Percentiles rank a stretch among this genome's conserved stretches.
These are phyloP conservation scores for Lepidochitona cinerea DNA, from an alignment of 2,888 invertebrate species.

Conservation along the genomic window DNA sequence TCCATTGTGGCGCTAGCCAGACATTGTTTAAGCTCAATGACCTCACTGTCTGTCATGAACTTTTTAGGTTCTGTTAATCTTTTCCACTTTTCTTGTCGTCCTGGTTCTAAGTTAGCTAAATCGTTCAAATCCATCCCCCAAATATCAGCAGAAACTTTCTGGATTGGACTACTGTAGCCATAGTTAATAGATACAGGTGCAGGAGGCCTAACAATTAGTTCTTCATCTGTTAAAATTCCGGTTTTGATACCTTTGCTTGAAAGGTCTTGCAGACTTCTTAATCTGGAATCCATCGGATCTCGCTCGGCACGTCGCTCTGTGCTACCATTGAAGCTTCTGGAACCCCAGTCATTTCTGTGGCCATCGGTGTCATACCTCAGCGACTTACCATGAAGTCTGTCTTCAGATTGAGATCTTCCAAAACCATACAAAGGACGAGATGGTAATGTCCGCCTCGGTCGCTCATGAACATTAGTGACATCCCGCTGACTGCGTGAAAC, in stretches of 20 bases:
- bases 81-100: conserved; percentile 39
- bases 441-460: not conserved
- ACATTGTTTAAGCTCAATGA: conserved; percentile 59
- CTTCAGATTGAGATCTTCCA: not conserved
- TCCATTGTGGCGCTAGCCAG: conserved; percentile 59
- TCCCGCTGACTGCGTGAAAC: not conserved
- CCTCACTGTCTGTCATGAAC: conserved; percentile 43
- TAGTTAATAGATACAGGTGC: not conserved
- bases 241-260: not conserved
- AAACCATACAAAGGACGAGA: not conserved
- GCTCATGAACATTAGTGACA: not conserved
- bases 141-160: conserved; percentile 54
- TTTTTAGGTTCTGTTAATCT: conserved; percentile 6
- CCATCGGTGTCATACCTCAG: not conserved
- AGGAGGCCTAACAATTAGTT: conserved; percentile 2
- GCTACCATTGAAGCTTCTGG: not conserved
- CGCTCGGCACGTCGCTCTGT: not conserved
- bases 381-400: not conserved
- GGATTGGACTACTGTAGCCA: conserved; percentile 54
- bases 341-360: not conserved
- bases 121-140: conserved; percentile 43
- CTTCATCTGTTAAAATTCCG: not conserved
- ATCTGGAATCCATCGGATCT: not conserved
- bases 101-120: conserved; percentile 40
- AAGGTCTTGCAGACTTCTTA: not conserved